Conservation (phyloP, 53 echinoderm and acorn worm species). For the Stichopus horrens region DNA sequence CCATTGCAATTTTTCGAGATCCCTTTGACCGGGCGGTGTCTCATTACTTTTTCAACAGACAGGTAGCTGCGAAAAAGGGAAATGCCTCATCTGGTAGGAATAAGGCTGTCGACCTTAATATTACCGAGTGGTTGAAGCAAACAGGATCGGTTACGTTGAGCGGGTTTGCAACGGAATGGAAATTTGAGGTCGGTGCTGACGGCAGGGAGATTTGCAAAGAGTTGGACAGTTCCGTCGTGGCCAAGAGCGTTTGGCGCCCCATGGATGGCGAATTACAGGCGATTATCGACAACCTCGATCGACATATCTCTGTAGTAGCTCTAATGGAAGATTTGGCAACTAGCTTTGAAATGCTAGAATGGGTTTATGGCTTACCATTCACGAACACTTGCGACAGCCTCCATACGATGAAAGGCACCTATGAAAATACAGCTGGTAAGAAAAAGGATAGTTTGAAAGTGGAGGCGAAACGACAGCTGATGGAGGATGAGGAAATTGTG, state of each 20-base stretch:
- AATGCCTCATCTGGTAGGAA: neutral
- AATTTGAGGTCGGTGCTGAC: neutral
- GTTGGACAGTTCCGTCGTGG: neutral
- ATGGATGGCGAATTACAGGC: neutral
- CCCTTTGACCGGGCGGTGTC: slow-evolving; percentile 11
- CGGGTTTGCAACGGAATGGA: slow-evolving; percentile 17
- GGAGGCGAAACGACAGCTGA: neutral
- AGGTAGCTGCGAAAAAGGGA: neutral
- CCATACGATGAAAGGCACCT: neutral
- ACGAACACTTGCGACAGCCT: neutral
- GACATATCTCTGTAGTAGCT: neutral
- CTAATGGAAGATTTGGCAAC: slow-evolving; percentile 4
- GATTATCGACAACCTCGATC: neutral
- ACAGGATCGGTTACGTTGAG: neutral
- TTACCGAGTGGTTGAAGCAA: slow-evolving; percentile 1
- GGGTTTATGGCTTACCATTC: slow-evolving; percentile 10
- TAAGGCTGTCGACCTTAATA: neutral
- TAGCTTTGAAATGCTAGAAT: neutral
- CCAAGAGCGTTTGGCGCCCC: neutral
- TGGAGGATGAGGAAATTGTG: slow-evolving; percentile 8
- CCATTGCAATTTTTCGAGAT: neutral
- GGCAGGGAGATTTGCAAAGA: neutral
- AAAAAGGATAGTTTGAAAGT: neutral
- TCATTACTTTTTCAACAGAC: slow-evolving; percentile 17
- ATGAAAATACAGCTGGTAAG: neutral